A percentile compares a stretch with the other conserved stretches of the same genome.
Evolutionary conservation across 2,888 invertebrate genomes (phyloP).

Genomic region (Ferdinandea cuprea): DNA sequence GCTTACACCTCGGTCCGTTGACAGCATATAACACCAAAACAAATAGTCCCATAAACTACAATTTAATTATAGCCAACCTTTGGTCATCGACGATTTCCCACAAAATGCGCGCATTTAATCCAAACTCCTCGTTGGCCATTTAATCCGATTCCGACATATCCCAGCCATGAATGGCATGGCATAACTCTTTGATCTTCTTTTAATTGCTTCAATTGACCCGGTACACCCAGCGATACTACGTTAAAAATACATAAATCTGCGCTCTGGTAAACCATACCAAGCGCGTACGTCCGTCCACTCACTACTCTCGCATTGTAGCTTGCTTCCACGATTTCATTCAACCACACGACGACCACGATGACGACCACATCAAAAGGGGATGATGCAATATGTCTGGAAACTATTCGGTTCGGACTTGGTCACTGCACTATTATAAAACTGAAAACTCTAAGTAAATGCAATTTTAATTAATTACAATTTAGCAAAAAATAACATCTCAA

Average conservation of each 20-base stretch:
- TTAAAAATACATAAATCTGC: conserved; percentile 29
- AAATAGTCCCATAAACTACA: conserved; percentile 22
- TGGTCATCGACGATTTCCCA: conserved; percentile 29
- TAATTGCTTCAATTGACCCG: conserved; percentile 69
- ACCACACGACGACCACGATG: neutral
- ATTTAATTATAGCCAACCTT: conserved; percentile 43
- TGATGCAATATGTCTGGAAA: conserved; percentile 58
- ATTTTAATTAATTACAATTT: conserved; percentile 59
- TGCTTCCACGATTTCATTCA: conserved; percentile 29
- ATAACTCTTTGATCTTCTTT: conserved; percentile 56
- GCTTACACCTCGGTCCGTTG: neutral
- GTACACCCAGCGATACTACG: conserved; percentile 16
- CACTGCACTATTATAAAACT: conserved; percentile 37
- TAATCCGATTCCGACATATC: conserved; percentile 1
- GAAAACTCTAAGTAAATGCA: conserved; percentile 48
- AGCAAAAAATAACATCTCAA: conserved; percentile 24
- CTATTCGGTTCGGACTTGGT: conserved; percentile 39
- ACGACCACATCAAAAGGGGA: conserved; percentile 10
- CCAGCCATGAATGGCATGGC: conserved; percentile 6
- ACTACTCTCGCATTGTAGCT: neutral
- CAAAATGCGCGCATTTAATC: conserved; percentile 22
- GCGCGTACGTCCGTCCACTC: neutral
- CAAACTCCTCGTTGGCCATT: neutral
- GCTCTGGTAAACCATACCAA: neutral
- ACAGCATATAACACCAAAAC: neutral